Conservation (phyloP, 2,888 invertebrate genomes). For the Plebejus argus region DNA sequence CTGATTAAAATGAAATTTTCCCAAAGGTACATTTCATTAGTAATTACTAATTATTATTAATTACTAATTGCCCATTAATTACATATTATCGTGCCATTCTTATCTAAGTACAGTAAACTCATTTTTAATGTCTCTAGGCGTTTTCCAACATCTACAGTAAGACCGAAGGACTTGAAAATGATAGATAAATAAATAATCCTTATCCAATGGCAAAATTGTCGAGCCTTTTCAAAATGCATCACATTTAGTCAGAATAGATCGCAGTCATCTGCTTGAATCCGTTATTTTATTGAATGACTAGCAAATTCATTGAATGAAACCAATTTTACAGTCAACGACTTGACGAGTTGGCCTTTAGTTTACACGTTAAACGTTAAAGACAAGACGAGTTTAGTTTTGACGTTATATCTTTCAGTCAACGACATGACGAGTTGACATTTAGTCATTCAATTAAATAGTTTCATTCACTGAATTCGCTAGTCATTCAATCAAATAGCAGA, state of each 20-base stretch:
- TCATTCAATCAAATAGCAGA: too few species aligned
- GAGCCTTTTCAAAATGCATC: neutral
- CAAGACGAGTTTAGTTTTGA: too few species aligned
- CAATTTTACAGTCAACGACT: neutral
- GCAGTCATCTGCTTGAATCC: too few species aligned
- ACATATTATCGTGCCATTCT: neutral
- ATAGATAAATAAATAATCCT: neutral
- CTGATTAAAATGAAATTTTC: neutral
- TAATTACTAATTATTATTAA: too few species aligned
- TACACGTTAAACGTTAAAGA: too few species aligned
- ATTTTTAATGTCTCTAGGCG: neutral
- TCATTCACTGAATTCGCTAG: too few species aligned
- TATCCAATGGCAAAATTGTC: conserved; percentile 1
- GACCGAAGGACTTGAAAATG: neutral
- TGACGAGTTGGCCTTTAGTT: too few species aligned
- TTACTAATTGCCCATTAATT: too few species aligned
- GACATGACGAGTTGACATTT: too few species aligned
- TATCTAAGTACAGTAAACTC: neutral
- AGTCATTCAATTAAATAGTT: too few species aligned
- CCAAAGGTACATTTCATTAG: neutral
- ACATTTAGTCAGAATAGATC: neutral
- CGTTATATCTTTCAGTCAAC: too few species aligned
- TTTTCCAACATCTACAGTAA: neutral
- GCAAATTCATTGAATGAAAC: neutral
- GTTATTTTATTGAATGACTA: neutral